Evolutionary conservation across 2,888 invertebrate genomes (phyloP).

Genomic region (Tetrapedia diversipes): DNA sequence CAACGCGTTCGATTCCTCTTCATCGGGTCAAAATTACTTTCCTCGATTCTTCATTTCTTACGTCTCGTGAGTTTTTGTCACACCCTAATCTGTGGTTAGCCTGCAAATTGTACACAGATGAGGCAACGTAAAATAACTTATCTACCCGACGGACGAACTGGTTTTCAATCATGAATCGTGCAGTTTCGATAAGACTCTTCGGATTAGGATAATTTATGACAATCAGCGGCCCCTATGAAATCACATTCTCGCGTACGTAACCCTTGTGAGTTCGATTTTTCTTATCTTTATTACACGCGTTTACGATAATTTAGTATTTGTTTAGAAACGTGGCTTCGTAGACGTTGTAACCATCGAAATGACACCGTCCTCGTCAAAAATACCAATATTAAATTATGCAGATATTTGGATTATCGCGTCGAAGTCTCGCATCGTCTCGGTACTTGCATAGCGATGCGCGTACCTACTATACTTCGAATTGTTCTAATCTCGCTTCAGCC

Average conservation of each 20-base stretch:
- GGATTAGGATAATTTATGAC: constrained; percentile 18
- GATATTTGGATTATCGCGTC: background rate
- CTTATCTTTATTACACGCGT: background rate
- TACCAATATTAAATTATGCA: background rate
- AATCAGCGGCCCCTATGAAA: constrained; percentile 1
- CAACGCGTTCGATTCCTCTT: constrained; percentile 6
- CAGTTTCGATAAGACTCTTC: constrained; percentile 15
- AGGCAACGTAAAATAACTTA: constrained; percentile 27
- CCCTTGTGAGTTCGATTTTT: too few relatives aligned
- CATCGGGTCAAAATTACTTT: background rate
- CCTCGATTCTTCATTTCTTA: background rate
- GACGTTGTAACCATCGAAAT: background rate
- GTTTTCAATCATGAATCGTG: constrained; percentile 5
- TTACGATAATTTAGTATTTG: background rate
- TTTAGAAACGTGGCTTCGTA: background rate
- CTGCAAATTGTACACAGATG: constrained; percentile 21
- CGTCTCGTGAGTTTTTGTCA: background rate
- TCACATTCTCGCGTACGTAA: too few relatives aligned
- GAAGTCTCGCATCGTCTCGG: background rate
- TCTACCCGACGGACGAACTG: constrained; percentile 4
- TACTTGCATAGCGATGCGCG: too few relatives aligned
- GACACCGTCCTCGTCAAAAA: background rate
- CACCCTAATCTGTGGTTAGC: background rate
- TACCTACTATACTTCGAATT: background rate
- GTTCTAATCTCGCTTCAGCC: constrained; percentile 4